Evolutionary conservation across 2,888 invertebrate genomes (phyloP), one percentile per base, ranked within the genome.

Genomic region (Acronicta alni): DNA sequence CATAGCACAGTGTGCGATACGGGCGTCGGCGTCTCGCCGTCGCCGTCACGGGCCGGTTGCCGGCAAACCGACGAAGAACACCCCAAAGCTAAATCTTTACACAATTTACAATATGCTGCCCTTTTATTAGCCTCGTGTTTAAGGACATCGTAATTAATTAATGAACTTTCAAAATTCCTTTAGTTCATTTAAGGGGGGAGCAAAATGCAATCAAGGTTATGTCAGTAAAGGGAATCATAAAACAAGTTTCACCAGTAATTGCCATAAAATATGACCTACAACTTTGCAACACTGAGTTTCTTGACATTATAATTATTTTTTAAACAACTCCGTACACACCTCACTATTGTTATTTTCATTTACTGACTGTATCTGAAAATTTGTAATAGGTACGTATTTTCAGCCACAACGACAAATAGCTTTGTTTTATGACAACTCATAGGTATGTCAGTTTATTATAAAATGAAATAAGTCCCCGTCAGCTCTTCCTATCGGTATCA

Each of bases 31-130:
- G 89, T 75, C 89, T 73, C 79, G 82, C 70, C 86, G 87, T 80
- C 89, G 88, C 88, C 76, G 90, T 86, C 88, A 89, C 87, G 89
- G 87, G 76, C 83, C 84, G 80, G 77, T 80, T 76, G 72, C 67
- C 77, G 53, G 68, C 81, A 80, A 82, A 80, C 82, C 73, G 72
- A 67, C 53, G 61, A 63, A 58, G 61, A 79, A 70, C 79, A 75
- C 73, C 76, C 77, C 74, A 62, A 67, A 68, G 61, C 67, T 71
- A 70, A 80, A 84, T 78, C 72, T 77, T 79, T 76, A 64, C 69
- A 58, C 59, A 60, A 41, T 77, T 73, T 62, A 62, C 47, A 75
- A 63, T 67, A 60, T 16, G 56, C 23, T 62, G 66, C 58, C 58
- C 57, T 66, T 76, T 73, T 72, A 72, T 68, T 72, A 16, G 47